Evolutionary conservation across 2,113 vertebrate species (phyloP).

Genomic region (Atlantisia rogersi): DNA sequence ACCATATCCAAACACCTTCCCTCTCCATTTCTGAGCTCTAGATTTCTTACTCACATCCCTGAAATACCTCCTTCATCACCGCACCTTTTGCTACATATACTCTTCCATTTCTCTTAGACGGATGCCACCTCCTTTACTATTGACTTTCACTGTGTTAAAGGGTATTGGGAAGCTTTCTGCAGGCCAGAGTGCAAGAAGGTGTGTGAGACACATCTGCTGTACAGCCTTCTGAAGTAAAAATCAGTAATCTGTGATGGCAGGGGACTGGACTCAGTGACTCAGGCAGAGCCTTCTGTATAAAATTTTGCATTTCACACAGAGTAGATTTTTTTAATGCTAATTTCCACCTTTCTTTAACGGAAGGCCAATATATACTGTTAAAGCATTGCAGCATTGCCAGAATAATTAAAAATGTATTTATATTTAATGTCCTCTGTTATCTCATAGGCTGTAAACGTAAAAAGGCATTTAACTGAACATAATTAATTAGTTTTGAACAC

Average conservation of each 20-base stretch:
- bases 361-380: background rate
- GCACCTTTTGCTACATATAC: background rate
- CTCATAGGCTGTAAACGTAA: background rate
- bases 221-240: background rate
- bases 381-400: background rate
- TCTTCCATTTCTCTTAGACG: background rate
- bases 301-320: background rate
- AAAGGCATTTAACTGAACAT: background rate
- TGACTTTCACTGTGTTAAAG: background rate
- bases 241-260: background rate
- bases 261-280: background rate
- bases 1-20: background rate
- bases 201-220: background rate
- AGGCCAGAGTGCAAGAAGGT: background rate
- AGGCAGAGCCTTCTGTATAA: background rate
- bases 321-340: background rate
- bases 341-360: background rate
- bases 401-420: background rate
- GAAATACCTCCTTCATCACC: background rate
- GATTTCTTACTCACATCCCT: background rate
- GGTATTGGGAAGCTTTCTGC: background rate
- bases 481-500: background rate
- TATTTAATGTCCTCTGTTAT: background rate
- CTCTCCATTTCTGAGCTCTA: background rate
- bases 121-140: background rate